Evolutionary conservation across 2,797 vertebrate species (phyloP).

Genomic region (Carduelis carduelis): DNA sequence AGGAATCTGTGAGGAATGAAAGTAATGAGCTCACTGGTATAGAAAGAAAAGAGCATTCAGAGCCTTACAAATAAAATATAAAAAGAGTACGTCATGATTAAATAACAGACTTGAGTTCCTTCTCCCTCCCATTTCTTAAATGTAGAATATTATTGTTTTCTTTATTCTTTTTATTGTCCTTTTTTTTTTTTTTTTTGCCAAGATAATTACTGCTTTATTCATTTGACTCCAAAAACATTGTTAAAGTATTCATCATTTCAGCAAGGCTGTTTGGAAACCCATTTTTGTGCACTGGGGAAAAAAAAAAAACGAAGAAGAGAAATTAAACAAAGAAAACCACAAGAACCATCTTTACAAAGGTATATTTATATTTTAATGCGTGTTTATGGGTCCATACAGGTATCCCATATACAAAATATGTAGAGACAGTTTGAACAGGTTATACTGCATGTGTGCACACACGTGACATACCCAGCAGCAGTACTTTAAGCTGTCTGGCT

Average conservation of each 20-base stretch:
- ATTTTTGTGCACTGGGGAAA: slow-evolving; percentile 27
- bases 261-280: slow-evolving; percentile 65
- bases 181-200: not conserved
- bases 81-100: slow-evolving; percentile 41
- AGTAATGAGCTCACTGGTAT: slow-evolving; percentile 61
- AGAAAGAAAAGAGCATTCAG: slow-evolving; percentile 64
- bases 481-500: not conserved
- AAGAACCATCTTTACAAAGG: slow-evolving; percentile 16
- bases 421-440: not conserved
- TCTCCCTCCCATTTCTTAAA: slow-evolving; percentile 44
- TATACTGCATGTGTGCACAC: not conserved
- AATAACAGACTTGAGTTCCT: slow-evolving; percentile 34
- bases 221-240: slow-evolving; percentile 59
- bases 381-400: not conserved
- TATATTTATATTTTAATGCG: not conserved
- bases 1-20: slow-evolving; percentile 69
- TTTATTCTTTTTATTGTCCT: slow-evolving; percentile 38
- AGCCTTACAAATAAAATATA: slow-evolving; percentile 59
- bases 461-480: not conserved
- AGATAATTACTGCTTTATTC: slow-evolving; percentile 52
- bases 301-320: not conserved
- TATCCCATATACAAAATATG: not conserved
- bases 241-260: slow-evolving; percentile 65
- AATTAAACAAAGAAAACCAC: slow-evolving; percentile 26
- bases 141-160: slow-evolving; percentile 31